Evolutionary conservation across 2,797 vertebrate species (phyloP), one percentile per base, ranked within the genome.

Genomic region (Acrossocheilus wenchowensis): DNA sequence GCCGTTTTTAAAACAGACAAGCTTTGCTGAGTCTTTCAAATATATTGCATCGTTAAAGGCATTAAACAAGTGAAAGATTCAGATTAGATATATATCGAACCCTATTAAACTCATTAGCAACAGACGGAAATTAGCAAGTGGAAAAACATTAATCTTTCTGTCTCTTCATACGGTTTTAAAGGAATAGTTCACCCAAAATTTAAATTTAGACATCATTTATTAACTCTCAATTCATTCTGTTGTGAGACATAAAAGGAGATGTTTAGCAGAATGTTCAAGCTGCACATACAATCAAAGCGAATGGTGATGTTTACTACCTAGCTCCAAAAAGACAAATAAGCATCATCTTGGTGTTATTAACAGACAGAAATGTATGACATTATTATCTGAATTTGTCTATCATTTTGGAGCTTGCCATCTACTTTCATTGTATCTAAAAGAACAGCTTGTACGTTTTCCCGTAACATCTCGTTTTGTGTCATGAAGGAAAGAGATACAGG

Each of bases 81-180:
- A 45, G 41, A 57, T 72, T 83, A 73, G 52, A 62, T n/a, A 43
- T 57, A 12, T 30, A 17, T 50, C 2, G 6, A 43, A 78, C 43
- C 3, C 21, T 66, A 52, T 66, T 84, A 68, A 68, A 84, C 8
- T 84, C 23, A 26, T 84, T 84, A 75, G 62, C 50, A 41, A 77
- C 41, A 39, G 43, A 23, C 1, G 48, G 43, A 68, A 68, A 78
- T 69, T 68, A 68, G 34, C 14, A 48, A 54, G 45, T 26, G 48
- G 78, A 15, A 78, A 78, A 50, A 43, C 17, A 2, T 78, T 66
- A 2, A 64, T 75, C 34, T 84, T 78, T 78, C 60, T 14, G 43
- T 52, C 21, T 36, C 30, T 83, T 64, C n/a, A 0, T 26, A 12
- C 5, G 19, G 21, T 21, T 26, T 79, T 57, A 78, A 79, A 79